Evolutionary conservation across 2,113 vertebrate genomes (phyloP).

Genomic region (Chelonoidis abingdonii): DNA sequence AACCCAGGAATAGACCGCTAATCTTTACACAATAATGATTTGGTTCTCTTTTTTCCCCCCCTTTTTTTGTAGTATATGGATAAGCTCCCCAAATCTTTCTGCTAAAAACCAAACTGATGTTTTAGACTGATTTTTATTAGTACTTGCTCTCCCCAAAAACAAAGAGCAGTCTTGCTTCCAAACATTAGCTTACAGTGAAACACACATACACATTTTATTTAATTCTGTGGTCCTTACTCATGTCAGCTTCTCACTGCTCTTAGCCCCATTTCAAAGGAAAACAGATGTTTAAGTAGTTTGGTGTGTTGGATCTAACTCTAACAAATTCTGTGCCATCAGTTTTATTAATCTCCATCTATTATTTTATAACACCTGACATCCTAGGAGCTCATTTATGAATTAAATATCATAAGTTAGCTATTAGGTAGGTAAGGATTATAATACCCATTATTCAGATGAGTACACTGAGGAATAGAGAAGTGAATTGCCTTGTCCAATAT

Average conservation of each 20-base stretch:
- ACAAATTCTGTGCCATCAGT: slow-evolving; percentile 30
- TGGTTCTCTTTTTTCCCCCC: fast-evolving
- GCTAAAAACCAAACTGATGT: slow-evolving; percentile 9
- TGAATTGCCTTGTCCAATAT: background rate
- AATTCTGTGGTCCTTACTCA: background rate
- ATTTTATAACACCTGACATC: background rate
- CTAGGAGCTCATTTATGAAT: background rate
- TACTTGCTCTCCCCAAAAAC: slow-evolving; percentile 3
- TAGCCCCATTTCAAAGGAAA: slow-evolving; percentile 32
- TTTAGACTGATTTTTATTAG: background rate
- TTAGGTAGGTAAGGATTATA: background rate
- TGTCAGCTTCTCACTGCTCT: slow-evolving; percentile 17
- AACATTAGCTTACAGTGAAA: background rate
- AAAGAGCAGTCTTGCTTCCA: background rate
- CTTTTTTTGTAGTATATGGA: background rate
- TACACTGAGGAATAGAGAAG: background rate
- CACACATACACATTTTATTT: background rate
- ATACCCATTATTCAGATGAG: background rate
- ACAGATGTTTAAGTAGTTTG: slow-evolving; percentile 4
- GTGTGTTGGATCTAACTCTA: background rate
- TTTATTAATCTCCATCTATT: background rate
- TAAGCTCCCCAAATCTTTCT: slow-evolving; percentile 18
- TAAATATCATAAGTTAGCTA: background rate
- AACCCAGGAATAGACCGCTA: slow-evolving; percentile 2
- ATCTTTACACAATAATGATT: background rate